A percentile compares a stretch with the other conserved stretches of the same genome.
Conservation (phyloP, 2,888 invertebrate genomes). For the Nomada fabriciana region DNA sequence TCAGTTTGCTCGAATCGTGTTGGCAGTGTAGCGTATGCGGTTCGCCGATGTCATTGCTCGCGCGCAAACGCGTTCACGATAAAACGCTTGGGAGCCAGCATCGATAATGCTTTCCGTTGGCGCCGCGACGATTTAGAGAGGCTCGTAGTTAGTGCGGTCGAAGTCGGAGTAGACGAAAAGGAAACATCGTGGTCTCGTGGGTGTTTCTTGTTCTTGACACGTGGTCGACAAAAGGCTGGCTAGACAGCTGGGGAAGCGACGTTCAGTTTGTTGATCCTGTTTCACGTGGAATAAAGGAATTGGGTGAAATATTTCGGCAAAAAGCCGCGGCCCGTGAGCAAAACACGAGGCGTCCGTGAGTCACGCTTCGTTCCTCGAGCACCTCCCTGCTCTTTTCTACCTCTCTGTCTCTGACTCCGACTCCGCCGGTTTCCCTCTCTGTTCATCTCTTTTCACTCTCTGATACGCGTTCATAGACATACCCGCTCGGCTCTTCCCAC, state of each 20-base stretch:
- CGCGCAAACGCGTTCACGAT: conserved; percentile 1
- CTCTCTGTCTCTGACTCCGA: conserved; percentile 23
- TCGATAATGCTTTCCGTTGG: background rate
- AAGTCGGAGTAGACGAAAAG: background rate
- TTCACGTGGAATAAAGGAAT: background rate
- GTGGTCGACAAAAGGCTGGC: conserved; percentile 14
- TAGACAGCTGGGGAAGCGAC: background rate
- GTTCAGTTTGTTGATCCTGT: background rate
- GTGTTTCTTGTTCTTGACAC: conserved; percentile 31
- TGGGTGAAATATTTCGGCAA: conserved; percentile 27
- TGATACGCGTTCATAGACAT: background rate
- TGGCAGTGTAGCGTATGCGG: background rate
- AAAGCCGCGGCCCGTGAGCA: conserved; percentile 11
- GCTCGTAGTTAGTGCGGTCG: background rate
- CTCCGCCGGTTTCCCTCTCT: conserved; percentile 9
- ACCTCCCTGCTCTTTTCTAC: conserved; percentile 32
- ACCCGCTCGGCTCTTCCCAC: conserved; percentile 15
- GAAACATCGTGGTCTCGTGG: background rate
- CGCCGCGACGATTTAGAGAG: background rate
- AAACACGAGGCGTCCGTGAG: conserved; percentile 61
- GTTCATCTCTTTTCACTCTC: background rate
- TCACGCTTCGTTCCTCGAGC: conserved; percentile 53
- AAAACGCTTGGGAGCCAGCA: background rate
- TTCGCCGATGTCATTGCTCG: background rate
- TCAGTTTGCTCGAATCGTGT: background rate